Conservation (phyloP, 1,140 invertebrate species). For the Anastrepha ludens region DNA sequence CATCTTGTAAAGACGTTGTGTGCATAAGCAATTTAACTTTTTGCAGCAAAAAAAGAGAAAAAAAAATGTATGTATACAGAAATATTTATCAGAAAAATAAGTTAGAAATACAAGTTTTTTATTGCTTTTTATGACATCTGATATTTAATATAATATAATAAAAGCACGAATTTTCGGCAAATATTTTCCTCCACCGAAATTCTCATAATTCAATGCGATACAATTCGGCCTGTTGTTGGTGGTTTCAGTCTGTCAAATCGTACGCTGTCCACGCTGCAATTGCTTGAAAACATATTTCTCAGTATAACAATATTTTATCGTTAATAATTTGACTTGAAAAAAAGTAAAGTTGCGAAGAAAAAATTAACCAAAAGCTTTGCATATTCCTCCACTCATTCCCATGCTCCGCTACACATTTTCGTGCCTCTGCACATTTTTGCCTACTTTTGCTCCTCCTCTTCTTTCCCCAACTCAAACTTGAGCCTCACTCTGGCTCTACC, state of each 20-base stretch:
- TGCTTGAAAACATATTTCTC: too few species aligned
- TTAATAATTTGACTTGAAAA: not conserved
- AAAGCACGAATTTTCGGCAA: too few species aligned
- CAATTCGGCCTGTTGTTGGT: too few species aligned
- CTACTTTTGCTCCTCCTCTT: not conserved
- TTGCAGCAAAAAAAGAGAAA: not conserved
- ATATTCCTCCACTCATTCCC: slow-evolving; percentile 1
- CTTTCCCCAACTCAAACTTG: not conserved
- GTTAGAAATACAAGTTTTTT: too few species aligned
- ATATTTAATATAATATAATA: too few species aligned
- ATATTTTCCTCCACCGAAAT: too few species aligned
- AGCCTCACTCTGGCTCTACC: not conserved
- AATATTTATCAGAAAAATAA: too few species aligned
- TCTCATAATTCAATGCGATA: too few species aligned
- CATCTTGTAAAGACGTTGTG: not conserved
- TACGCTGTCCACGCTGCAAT: too few species aligned
- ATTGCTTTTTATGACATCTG: too few species aligned
- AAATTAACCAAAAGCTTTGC: not conserved
- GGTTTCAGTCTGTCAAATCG: too few species aligned
- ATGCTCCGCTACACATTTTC: not conserved
- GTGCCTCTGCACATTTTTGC: not conserved
- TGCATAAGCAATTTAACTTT: not conserved
- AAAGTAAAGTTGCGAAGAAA: too few species aligned
- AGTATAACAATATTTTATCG: not conserved
- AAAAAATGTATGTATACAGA: not conserved